Conservation (phyloP, 2,888 invertebrate species). For the Drosophila engyochracea region DNA sequence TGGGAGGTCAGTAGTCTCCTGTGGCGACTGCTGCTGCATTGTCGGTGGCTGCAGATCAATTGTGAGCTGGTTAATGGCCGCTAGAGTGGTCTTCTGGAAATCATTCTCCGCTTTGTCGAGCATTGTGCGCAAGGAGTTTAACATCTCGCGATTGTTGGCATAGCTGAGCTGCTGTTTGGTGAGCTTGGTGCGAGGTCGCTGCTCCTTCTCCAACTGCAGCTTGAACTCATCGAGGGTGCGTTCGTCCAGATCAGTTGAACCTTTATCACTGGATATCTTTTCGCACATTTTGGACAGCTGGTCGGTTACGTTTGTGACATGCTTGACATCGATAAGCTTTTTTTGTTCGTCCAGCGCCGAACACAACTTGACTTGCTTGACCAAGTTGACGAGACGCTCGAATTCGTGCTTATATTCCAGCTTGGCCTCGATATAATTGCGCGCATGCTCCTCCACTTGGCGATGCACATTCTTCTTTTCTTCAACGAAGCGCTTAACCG, state of each 20-base stretch:
- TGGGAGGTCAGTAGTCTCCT: not conserved
- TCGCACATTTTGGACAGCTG: constrained; percentile 45
- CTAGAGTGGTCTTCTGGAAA: constrained; percentile 67
- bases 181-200: constrained; percentile 32
- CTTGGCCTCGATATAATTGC: constrained; percentile 65
- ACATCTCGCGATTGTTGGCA: constrained; percentile 63
- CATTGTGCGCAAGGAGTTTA: constrained; percentile 57
- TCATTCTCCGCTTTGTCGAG: constrained; percentile 65
- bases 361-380: constrained; percentile 55
- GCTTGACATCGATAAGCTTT: constrained; percentile 22
- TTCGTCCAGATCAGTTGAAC: constrained; percentile 56
- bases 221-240: constrained; percentile 43
- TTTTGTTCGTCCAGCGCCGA: constrained; percentile 41
- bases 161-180: constrained; percentile 44
- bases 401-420: constrained; percentile 69
- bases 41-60: constrained; percentile 44
- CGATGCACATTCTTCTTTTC: constrained; percentile 65
- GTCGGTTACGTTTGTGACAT: constrained; percentile 11
- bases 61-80: constrained; percentile 71
- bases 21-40: not conserved
- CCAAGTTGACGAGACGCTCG: constrained; percentile 52
- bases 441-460: constrained; percentile 76
- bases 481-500: constrained; percentile 73
- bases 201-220: constrained; percentile 18
- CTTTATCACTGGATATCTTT: constrained; percentile 52